phyloP scores from a whole-genome alignment of 1,140 invertebrate species.

The Aphelinus certus region DNA sequence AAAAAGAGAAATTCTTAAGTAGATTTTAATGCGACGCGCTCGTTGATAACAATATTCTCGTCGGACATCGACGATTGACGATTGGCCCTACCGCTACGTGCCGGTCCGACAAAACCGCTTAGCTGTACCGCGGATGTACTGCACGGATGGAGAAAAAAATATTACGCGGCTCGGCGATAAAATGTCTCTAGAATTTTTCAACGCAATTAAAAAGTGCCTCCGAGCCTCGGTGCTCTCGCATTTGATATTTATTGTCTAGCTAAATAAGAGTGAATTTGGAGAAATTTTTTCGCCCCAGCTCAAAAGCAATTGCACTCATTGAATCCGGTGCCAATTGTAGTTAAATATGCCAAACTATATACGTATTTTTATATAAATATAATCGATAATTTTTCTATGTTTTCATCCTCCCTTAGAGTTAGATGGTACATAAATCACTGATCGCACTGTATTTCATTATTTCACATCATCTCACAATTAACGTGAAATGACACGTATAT shows the following conservation, averaged over 20 bases:
- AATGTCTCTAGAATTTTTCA: conserved; percentile 27
- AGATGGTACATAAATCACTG: neutral
- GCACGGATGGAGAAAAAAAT: neutral
- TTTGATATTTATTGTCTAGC: conserved; percentile 14
- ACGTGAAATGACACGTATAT: conserved; percentile 11
- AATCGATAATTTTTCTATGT: neutral
- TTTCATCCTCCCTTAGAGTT: no score
- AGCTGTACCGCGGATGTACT: conserved; percentile 7
- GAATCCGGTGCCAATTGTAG: conserved; percentile 36
- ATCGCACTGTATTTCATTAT: no score
- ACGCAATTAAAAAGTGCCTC: conserved; percentile 16
- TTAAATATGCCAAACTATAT: conserved; percentile 36
- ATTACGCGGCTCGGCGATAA: conserved; percentile 1
- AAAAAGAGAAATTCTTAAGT: neutral
- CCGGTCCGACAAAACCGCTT: no score
- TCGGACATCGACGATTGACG: neutral
- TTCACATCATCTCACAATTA: neutral
- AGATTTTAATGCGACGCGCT: conserved; percentile 14
- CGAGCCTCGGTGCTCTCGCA: neutral
- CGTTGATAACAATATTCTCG: conserved; percentile 23
- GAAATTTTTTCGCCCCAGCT: conserved; percentile 21
- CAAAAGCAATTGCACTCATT: conserved; percentile 24
- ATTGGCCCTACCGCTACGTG: no score
- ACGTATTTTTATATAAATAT: conserved; percentile 15
- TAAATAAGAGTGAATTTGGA: conserved; percentile 1